Base-by-base conservation (phyloP, 2,888 invertebrate genomes). In the Pristionchus arcanus region DNA sequence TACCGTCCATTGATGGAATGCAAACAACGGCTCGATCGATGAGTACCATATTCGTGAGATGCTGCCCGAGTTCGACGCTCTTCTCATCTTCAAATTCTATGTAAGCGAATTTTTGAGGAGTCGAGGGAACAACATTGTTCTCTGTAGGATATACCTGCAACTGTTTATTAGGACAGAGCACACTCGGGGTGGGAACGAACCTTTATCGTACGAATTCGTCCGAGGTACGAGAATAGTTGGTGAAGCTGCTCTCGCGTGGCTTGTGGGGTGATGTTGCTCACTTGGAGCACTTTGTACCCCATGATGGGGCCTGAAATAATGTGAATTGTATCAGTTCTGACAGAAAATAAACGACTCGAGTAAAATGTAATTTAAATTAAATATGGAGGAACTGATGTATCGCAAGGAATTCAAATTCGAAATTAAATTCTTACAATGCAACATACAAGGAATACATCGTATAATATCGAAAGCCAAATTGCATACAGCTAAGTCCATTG, bases 21-120 rank as follows among this genome's bases (percentile, higher is more conserved):
- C 99, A 98, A 92, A 99, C 98, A 84, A 99, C 96, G 0, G 99
- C 99, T 90, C 98, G 97, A 95, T 99, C 99, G 94, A 99, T 98
- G 95, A 99, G 99, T 21, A 99, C 99, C 0, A 98, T 99, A 95
- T 99, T 99, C 25, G 98, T 98, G 96, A 99, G 97, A 96, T 99
- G 99, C 95, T 98, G 98, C 0, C 99, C 98, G n/a, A 98, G 97
- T 31, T 97, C 97, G 42, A 98, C 98, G 92, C 97, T 97, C 71
- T 96, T 96, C 11, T 97, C 96, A 94, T 98, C 98, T 93, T 97
- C 97, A 95, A 98, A 99, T 95, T 98, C 98, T 74, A 99, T 97
- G 96, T 98, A 99, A 95, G 98, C 98, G 95, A 99, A 98, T 93
- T 98, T 94, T 89, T 92, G 92, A 21, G 91, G 90, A 55, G 92